phyloP scores from a whole-genome alignment of 2,113 vertebrate species.

The Uria aalge region DNA sequence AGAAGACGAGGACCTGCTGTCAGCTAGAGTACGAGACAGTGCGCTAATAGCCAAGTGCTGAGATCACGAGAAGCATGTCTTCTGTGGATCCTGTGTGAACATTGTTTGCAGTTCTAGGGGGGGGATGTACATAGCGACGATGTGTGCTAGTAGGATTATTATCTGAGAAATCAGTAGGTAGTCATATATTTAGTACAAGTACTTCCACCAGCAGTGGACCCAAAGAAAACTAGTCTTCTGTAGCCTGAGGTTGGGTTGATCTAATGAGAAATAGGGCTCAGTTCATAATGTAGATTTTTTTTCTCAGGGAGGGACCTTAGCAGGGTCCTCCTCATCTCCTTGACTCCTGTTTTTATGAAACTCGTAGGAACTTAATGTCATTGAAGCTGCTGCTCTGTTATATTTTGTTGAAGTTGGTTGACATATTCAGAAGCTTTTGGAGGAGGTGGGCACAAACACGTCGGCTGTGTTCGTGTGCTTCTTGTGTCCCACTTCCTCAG shows the following conservation, averaged over 20 bases:
- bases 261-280: background rate
- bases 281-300: background rate
- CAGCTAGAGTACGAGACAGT: background rate
- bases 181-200: background rate
- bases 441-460: background rate
- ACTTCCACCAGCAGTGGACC: background rate
- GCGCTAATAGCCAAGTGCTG: background rate
- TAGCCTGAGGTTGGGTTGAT: background rate
- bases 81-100: background rate
- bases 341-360: background rate
- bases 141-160: background rate
- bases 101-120: rapidly evolving
- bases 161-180: background rate
- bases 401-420: rapidly evolving
- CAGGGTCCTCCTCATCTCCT: background rate
- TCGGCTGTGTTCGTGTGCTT: rapidly evolving
- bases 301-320: background rate
- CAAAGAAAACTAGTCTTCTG: background rate
- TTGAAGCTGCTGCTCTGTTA: background rate
- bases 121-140: too few relatives aligned
- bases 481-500: background rate
- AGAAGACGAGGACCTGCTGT: background rate
- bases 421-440: background rate
- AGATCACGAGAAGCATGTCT: background rate
- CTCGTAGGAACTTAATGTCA: background rate